These are phyloP conservation scores for Catostylus mosaicus DNA, from an alignment of 30 jellyfish, hydroid and myxozoan species.

Conservation along the genomic window DNA sequence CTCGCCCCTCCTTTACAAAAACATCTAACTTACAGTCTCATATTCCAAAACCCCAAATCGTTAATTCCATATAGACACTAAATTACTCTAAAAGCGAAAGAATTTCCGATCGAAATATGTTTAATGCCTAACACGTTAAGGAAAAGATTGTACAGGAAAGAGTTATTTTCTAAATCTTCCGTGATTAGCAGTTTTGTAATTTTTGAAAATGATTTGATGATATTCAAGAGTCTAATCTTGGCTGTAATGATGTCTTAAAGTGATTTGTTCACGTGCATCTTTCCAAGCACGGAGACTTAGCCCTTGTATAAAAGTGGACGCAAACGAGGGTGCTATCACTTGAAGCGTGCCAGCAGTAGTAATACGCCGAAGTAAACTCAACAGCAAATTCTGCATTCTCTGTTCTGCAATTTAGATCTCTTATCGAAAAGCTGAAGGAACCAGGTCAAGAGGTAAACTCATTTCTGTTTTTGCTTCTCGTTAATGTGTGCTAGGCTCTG, in stretches of 20 bases:
- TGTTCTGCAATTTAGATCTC: too few species aligned
- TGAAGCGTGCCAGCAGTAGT: too few species aligned
- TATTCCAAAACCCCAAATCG: background rate
- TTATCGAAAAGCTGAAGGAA: too few species aligned
- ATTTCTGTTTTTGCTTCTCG: too few species aligned
- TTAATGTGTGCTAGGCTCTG: too few species aligned
- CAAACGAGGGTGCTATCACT: slow-evolving; percentile 1
- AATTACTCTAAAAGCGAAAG: background rate
- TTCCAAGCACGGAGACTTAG: slow-evolving; percentile 42
- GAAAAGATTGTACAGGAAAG: slow-evolving; percentile 34
- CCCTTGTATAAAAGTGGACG: background rate
- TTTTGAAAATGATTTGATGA: slow-evolving; percentile 12
- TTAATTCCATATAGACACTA: background rate
- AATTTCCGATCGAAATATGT: slow-evolving; percentile 5
- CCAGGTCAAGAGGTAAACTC: too few species aligned
- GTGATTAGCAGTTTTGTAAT: slow-evolving; percentile 6
- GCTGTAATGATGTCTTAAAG: slow-evolving; percentile 4
- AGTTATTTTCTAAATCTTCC: slow-evolving; percentile 24
- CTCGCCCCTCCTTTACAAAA: too few species aligned
- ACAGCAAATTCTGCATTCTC: too few species aligned
- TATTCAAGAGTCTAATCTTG: slow-evolving; percentile 29
- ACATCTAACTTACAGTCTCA: too few species aligned
- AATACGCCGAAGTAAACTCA: too few species aligned
- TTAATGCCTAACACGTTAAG: background rate
- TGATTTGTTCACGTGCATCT: slow-evolving; percentile 9